Evolutionary conservation across 2,888 invertebrate genomes (phyloP), one percentile per base, ranked within the genome.

Genomic region (Hemistola chrysoprasaria): DNA sequence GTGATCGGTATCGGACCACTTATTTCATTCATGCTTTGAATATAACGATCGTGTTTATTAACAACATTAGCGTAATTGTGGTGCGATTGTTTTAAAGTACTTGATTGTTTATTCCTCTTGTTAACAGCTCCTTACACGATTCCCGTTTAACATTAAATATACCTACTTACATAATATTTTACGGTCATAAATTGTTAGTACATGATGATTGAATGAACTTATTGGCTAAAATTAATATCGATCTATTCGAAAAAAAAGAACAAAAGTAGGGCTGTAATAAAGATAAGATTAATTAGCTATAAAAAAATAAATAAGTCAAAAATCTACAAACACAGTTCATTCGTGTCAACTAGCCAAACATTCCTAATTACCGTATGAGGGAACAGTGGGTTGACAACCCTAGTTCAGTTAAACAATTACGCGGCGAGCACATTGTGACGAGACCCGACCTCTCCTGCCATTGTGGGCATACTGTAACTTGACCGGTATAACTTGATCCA

Each of bases 381-480:
- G 71, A 77, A 75, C 80, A 83, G 83, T 83, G 81, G 77, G 65
- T 74, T 80, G 76, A 78, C 81, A 83, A 80, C 87, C 87, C 87
- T 81, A 75, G 78, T 83, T 80, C 79, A 79, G 78, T 81, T 78
- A 86, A 86, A 88, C 87, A 86, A 88, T 88, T 84, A 86, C 84
- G 77, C 78, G 76, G 73, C 79, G 77, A 77, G 78, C 77, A 81
- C 84, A 86, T 87, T 86, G 85, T 85, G 81, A 71, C 71, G 65
- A 77, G 67, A 73, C 84, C 85, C 83, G 79, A 78, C 82, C 78
- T 79, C 79, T 76, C 34, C 75, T 75, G 65, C 81, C 75, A 85
- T 87, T 87, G 85, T 86, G 79, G 75, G 78, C 75, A 71, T 74
- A 78, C 77, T 74, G 71, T 64, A 60, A 68, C 56, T 51, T 48